A percentile compares a stretch with the other conserved stretches of the same genome.
Conservation (phyloP, 2,113 vertebrate genomes). For the Cacatua alba region DNA sequence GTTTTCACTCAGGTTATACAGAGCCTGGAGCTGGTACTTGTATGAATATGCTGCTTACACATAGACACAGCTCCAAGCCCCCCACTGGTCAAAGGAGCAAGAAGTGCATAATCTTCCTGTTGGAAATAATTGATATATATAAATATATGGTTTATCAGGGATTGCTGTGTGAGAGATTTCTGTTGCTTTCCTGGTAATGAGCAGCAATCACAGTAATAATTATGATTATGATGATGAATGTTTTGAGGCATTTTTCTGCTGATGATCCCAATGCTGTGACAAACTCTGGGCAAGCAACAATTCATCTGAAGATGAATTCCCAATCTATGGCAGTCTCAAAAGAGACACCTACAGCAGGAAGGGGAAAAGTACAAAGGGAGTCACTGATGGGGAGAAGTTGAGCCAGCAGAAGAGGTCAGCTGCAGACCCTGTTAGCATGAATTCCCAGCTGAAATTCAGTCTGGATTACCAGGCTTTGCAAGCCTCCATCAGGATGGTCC, state of each 20-base stretch:
- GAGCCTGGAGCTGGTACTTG: neutral
- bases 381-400: neutral
- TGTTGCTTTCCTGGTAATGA: neutral
- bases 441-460: neutral
- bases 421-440: fast-evolving
- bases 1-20: constrained; percentile 39
- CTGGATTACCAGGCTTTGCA: neutral
- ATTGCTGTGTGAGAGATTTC: neutral
- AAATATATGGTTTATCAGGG: neutral
- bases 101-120: neutral
- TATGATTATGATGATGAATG: neutral
- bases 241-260: neutral
- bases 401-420: neutral
- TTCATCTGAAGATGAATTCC: neutral
- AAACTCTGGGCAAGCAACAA: neutral
- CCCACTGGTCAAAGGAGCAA: neutral
- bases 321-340: neutral
- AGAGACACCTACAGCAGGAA: neutral
- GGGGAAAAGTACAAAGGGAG: neutral
- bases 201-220: neutral
- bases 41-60: neutral
- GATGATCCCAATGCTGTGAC: neutral
- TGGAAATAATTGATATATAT: neutral
- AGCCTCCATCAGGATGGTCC: neutral
- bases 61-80: neutral